Evolutionary conservation across 2,113 vertebrate genomes (phyloP), one percentile per base, ranked within the genome.

Genomic region (Chamaetylas fuelleborni): DNA sequence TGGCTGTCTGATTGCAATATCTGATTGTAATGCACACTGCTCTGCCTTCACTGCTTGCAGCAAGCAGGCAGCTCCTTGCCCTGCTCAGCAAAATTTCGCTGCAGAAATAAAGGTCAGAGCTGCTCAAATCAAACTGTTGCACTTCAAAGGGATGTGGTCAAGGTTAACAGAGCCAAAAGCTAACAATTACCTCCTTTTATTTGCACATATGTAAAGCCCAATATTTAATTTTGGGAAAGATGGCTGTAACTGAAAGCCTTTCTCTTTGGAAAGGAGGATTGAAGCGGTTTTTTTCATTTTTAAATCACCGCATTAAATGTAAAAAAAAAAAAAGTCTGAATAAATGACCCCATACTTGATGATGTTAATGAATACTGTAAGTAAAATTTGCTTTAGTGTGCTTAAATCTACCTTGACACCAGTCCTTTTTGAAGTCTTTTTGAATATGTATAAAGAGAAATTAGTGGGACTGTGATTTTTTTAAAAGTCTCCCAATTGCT

Each of bases 51-150:
- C 50, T 94, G 95, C 90, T 89, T 94, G 89, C 92, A 93, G 80
- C 81, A 84, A 78, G 93, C 93, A 96, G 89, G 38, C 88, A 90
- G 87, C 96, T 91, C 94, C 88, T 95, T 98, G 97, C 98, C 83
- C 71, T 73, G 58, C 38, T 93, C 96, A 58, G 77, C 51, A n/a
- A 60, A 71, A 62, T 89, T 86, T 81, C 54, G 33, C 73, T 77
- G 65, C 47, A 92, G 71, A 66, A 38, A 74, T 81, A 34, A 61
- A 65, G 72, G 51, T 86, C 51, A 77, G n/a, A 87, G 36, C 22
- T 60, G 76, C 57, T 79, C 61, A 84, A 81, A 84, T 88, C 40
- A 89, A 50, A 56, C 6, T 25, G 29, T 9, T 92, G 60, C 84
- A 36, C 85, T 94, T 97, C 92, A 90, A 88, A 94, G 50, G 53